These are phyloP conservation scores for Neodon shergylaensis DNA, from an alignment of 2,113 vertebrate genomes.

Conservation along the genomic window DNA sequence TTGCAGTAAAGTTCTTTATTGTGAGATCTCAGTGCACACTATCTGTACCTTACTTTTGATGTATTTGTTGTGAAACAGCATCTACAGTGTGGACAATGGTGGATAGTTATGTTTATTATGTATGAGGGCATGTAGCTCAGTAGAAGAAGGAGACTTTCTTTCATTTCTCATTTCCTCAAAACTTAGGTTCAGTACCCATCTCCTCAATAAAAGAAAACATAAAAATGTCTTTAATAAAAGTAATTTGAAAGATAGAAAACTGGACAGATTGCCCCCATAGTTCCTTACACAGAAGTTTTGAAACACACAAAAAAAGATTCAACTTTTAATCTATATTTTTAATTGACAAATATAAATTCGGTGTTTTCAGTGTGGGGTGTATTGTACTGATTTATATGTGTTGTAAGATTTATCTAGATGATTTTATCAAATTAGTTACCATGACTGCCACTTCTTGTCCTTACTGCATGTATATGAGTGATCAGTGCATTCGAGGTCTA, in stretches of 20 bases:
- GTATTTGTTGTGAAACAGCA: neutral
- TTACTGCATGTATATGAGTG: neutral
- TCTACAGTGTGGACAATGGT: neutral
- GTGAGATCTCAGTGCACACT: neutral
- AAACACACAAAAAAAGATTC: neutral
- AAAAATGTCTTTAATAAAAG: neutral
- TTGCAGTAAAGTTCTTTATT: neutral
- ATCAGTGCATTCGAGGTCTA: neutral
- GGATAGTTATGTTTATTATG: neutral
- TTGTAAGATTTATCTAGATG: neutral
- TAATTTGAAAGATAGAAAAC: neutral
- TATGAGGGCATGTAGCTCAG: neutral
- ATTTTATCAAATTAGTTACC: neutral
- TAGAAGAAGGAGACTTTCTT: neutral
- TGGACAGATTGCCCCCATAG: neutral
- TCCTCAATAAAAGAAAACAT: neutral
- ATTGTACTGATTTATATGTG: neutral
- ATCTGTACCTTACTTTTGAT: neutral
- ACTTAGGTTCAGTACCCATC: neutral
- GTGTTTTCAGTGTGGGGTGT: neutral
- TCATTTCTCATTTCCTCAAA: neutral
- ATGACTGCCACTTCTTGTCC: too few species aligned
- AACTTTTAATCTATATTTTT: neutral
- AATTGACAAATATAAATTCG: neutral
- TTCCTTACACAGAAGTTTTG: constrained; percentile 8